Conservation (phyloP, 2,888 invertebrate genomes). For the Euplexia lucipara region DNA sequence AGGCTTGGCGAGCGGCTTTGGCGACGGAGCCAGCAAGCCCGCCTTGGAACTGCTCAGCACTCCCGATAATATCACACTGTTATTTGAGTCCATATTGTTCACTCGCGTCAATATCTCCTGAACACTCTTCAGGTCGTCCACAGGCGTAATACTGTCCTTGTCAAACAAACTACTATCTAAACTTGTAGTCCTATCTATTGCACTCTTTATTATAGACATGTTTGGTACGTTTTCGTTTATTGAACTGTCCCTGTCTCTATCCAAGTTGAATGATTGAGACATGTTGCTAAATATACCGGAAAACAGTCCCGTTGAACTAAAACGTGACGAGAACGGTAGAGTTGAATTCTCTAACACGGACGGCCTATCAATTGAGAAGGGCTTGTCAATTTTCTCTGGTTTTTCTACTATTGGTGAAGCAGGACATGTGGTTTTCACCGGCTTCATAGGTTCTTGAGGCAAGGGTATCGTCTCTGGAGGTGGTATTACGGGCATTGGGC, state of each 20-base stretch:
- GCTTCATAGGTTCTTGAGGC: conserved; percentile 82
- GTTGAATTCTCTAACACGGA: conserved; percentile 77
- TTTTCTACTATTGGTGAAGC: conserved; percentile 61
- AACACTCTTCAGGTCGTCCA: conserved; percentile 87
- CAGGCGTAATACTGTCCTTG: conserved; percentile 81
- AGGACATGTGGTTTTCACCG: conserved; percentile 59
- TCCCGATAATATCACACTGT: conserved; percentile 87
- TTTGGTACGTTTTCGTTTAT: conserved; percentile 85
- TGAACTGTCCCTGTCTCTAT: conserved; percentile 76
- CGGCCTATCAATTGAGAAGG: conserved; percentile 71
- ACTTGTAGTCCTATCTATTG: conserved; percentile 89
- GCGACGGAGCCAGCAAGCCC: conserved; percentile 67
- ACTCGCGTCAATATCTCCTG: conserved; percentile 88
- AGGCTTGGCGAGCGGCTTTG: conserved; percentile 72
- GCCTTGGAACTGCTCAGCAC: conserved; percentile 81
- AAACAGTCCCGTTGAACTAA: conserved; percentile 85
- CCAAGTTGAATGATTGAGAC: conserved; percentile 79
- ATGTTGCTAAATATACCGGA: conserved; percentile 87
- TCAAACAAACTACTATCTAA: conserved; percentile 86
- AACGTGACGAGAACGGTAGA: conserved; percentile 81
- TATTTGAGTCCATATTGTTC: conserved; percentile 89
- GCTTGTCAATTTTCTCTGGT: conserved; percentile 68
- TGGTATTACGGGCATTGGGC: conserved; percentile 76
- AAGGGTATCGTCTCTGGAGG: conserved; percentile 84
- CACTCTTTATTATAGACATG: conserved; percentile 88